A percentile compares a stretch with the other conserved stretches of the same genome.
These are phyloP conservation scores for Mythimna albipuncta DNA, from an alignment of 2,888 invertebrate genomes.

Conservation along the genomic window DNA sequence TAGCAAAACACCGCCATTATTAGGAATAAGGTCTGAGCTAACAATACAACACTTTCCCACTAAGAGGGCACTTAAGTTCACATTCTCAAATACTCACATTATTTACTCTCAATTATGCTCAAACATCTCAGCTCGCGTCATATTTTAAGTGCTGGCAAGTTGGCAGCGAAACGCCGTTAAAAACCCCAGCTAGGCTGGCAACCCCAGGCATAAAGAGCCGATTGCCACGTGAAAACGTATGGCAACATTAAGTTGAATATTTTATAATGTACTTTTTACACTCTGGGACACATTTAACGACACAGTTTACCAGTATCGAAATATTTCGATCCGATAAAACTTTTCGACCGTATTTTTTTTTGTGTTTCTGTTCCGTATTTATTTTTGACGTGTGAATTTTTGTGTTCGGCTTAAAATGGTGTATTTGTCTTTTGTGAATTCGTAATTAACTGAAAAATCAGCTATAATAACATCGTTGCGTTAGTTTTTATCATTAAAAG, in stretches of 20 bases:
- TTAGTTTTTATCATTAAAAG: constrained; percentile 5
- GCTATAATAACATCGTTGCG: not conserved
- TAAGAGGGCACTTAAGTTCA: constrained; percentile 25
- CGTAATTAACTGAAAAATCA: not conserved
- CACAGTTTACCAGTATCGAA: constrained; percentile 30
- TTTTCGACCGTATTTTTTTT: constrained; percentile 27
- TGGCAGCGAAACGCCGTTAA: constrained; percentile 61
- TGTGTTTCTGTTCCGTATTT: constrained; percentile 28
- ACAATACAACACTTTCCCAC: constrained; percentile 25
- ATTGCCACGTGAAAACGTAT: constrained; percentile 64
- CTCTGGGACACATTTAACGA: constrained; percentile 50
- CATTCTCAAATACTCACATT: constrained; percentile 37
- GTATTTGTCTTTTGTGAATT: not conserved
- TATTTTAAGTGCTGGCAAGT: constrained; percentile 59
- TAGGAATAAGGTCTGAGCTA: constrained; percentile 3
- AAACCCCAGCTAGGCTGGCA: constrained; percentile 54
- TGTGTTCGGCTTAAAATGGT: constrained; percentile 5
- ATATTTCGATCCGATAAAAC: constrained; percentile 37
- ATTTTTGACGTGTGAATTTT: constrained; percentile 24
- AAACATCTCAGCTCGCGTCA: constrained; percentile 55
- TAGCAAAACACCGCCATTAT: constrained; percentile 9
- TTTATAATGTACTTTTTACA: constrained; percentile 62
- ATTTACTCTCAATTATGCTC: constrained; percentile 50
- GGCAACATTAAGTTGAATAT: constrained; percentile 62
- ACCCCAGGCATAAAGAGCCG: constrained; percentile 55